Percentiles rank a stretch among this genome's conserved stretches.
Evolutionary conservation across 2,113 vertebrate species (phyloP).

Genomic region (Chroicocephalus ridibundus): DNA sequence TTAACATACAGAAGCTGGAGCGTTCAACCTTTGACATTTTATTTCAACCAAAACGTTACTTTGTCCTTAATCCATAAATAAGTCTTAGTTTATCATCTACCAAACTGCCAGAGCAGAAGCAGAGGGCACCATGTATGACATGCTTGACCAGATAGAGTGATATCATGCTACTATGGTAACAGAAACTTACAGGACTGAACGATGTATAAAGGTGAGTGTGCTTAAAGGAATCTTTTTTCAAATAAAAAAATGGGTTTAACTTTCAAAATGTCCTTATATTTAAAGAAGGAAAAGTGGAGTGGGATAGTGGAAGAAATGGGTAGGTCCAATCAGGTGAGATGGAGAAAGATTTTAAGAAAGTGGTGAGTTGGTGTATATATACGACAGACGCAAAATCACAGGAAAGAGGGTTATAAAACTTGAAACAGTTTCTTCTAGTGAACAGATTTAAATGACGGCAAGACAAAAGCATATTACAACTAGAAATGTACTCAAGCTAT

Average conservation of each 20-base stretch:
- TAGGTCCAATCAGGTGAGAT: neutral
- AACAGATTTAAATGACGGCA: neutral
- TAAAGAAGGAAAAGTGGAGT: neutral
- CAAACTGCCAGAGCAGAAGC: neutral
- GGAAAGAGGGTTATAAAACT: neutral
- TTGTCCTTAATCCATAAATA: neutral
- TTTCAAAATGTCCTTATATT: neutral
- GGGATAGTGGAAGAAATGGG: neutral
- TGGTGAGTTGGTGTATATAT: neutral
- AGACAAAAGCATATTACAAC: neutral
- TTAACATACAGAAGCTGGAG: neutral
- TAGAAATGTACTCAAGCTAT: neutral
- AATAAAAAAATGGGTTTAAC: neutral
- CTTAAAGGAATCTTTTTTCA: neutral
- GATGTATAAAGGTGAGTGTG: neutral
- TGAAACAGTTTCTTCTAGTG: neutral
- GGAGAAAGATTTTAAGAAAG: neutral
- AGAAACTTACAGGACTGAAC: neutral
- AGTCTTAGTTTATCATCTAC: slow-evolving; percentile 44
- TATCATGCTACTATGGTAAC: neutral
- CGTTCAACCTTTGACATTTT: slow-evolving; percentile 2
- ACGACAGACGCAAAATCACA: neutral
- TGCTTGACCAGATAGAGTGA: neutral
- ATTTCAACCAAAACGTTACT: slow-evolving; percentile 8
- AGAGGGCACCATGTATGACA: neutral